Conservation (phyloP, 1,140 invertebrate species). For the Drosophila murphyi region DNA sequence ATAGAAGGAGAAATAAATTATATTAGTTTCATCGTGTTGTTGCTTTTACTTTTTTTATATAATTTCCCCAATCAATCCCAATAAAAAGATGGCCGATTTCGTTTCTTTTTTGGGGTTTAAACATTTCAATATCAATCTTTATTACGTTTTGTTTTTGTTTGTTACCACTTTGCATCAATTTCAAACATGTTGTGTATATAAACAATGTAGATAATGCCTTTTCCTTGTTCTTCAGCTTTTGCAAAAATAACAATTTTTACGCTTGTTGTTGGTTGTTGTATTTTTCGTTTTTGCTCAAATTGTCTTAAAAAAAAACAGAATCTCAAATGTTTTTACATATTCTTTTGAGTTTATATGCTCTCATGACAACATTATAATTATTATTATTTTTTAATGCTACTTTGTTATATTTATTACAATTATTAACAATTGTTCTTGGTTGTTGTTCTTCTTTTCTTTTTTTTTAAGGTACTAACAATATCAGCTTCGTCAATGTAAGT, state of each 20-base stretch:
- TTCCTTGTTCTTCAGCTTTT: slow-evolving; percentile 59
- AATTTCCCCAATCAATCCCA: neutral
- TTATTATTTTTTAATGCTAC: slow-evolving; percentile 54
- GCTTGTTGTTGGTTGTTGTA: slow-evolving; percentile 34
- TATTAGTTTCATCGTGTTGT: slow-evolving; percentile 1
- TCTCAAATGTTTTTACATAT: slow-evolving; percentile 70
- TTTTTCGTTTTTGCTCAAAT: slow-evolving; percentile 34
- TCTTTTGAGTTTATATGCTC: slow-evolving; percentile 40
- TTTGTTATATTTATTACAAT: slow-evolving; percentile 61
- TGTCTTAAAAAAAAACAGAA: slow-evolving; percentile 65
- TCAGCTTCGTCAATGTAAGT: slow-evolving; percentile 75
- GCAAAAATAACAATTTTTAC: slow-evolving; percentile 78
- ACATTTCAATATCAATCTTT: slow-evolving; percentile 84
- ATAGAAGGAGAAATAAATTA: slow-evolving; percentile 30
- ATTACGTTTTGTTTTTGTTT: slow-evolving; percentile 64
- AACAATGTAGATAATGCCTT: slow-evolving; percentile 77
- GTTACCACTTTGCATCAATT: slow-evolving; percentile 70
- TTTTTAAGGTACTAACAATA: slow-evolving; percentile 82
- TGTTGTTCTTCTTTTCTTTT: slow-evolving; percentile 46
- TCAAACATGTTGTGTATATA: slow-evolving; percentile 79
- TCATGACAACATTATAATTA: slow-evolving; percentile 45
- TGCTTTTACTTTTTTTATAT: neutral
- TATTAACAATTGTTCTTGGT: slow-evolving; percentile 73
- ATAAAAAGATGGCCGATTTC: slow-evolving; percentile 37
- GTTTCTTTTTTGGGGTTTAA: slow-evolving; percentile 79